phyloP scores from a whole-genome alignment of 30 jellyfish, hydroid and myxozoan species.

The Clytia hemisphaerica region DNA sequence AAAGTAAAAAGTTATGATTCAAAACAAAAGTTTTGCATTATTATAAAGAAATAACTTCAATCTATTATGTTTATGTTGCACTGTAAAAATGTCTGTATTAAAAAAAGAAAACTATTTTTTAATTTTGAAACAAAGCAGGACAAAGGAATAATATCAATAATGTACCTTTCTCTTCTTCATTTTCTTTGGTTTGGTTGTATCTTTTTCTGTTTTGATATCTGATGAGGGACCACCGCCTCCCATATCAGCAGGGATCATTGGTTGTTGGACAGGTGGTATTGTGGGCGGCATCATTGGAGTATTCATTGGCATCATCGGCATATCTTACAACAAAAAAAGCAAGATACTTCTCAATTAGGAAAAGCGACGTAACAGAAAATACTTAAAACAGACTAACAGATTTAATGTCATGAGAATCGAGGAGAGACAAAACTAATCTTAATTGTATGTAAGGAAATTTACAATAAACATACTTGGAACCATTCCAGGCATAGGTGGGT shows the following conservation, averaged over 20 bases:
- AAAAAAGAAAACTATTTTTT: background rate
- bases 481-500: slow-evolving; percentile 27
- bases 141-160: background rate
- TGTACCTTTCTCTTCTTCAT: slow-evolving; percentile 43
- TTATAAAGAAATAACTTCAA: background rate
- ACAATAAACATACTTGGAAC: slow-evolving; percentile 22
- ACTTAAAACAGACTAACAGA: background rate
- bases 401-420: background rate
- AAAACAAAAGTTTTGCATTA: no score
- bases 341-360: background rate
- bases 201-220: slow-evolving; percentile 7
- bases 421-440: background rate
- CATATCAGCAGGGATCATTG: slow-evolving; percentile 21
- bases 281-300: slow-evolving; percentile 32
- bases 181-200: slow-evolving; percentile 33
- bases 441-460: no score
- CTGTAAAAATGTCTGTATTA: background rate
- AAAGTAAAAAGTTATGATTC: background rate
- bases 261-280: slow-evolving; percentile 17
- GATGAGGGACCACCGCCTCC: background rate
- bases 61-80: background rate
- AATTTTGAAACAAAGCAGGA: background rate
- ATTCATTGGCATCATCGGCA: slow-evolving; percentile 51
- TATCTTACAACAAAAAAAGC: background rate
- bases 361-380: background rate